Base-by-base conservation (phyloP, 2,797 vertebrate genomes). In the Trematomus bernacchii region DNA sequence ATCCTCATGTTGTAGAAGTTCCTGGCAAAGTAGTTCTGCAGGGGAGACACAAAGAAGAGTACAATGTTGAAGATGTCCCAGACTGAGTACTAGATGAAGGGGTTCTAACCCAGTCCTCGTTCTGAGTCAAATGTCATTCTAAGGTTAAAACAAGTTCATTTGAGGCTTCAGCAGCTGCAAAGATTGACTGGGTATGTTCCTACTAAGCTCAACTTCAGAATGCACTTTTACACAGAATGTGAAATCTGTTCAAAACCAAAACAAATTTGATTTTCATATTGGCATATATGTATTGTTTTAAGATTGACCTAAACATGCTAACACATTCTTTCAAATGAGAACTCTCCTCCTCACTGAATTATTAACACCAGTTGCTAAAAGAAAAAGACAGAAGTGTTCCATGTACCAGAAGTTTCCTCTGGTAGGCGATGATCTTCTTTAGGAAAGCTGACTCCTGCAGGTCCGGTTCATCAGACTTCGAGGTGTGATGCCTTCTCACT, bases 1-100 rank as follows among this genome's bases (percentile, higher is more conserved):
- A 99, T 99, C 87, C 98, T 96, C 98, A 99, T 98, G 91, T 99
- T 99, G 95, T 99, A 99, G 86, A 99, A 99, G 91, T 99, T 99
- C 76, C 98, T 95, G 23, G 98, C 97, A 95, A 99, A 99, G 89
- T 99, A 99, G 92, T 99, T 99, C 98, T 99, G 91, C 71, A 92
- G 72, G 79, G 72, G 42, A 63, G 27, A 90, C 2, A 80, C 33
- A 69, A 13, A 58, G 42, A 83, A 5, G 18, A 65, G 11, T 0
- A 23, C 3, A n/a, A 21, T 30, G 19, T 47, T 9, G 37, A 13
- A 23, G 66, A 13, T 10, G 42, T 37, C 37, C 23, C 13, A 47
- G 14, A 16, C 21, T 48, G 2, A 74, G 11, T 1, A 19, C 15
- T 44, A 10, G 7, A 46, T 51, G 12, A 9, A 37, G 33, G 30